Conservation (phyloP, 2,888 invertebrate species). For the Callyntrura sp. region DNA sequence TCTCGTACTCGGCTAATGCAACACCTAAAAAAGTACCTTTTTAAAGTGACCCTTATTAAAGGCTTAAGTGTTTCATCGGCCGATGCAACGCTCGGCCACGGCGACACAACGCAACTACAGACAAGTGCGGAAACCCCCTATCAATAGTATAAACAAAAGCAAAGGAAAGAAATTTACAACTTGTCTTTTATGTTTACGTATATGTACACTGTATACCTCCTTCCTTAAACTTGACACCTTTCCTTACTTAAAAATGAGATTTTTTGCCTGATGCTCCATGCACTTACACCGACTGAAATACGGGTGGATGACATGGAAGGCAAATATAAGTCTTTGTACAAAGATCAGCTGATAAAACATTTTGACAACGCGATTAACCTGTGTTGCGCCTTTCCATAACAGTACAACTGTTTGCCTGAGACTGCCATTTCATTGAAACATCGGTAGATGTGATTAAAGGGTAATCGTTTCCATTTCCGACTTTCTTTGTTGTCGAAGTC, state of each 20-base stretch:
- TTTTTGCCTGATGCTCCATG: slow-evolving; percentile 45
- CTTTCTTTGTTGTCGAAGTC: slow-evolving; percentile 33
- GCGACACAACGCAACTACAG: too few relatives aligned
- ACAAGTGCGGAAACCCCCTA: background rate
- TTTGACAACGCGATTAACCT: slow-evolving; percentile 54
- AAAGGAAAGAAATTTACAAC: slow-evolving; percentile 30
- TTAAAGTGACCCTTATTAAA: too few relatives aligned
- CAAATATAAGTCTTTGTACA: slow-evolving; percentile 77
- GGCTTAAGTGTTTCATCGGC: too few relatives aligned
- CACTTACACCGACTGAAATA: background rate
- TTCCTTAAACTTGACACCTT: slow-evolving; percentile 38
- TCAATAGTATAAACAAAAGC: slow-evolving; percentile 29
- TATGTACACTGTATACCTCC: background rate
- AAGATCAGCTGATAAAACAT: slow-evolving; percentile 70
- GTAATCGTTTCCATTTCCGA: slow-evolving; percentile 54
- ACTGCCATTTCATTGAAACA: slow-evolving; percentile 69
- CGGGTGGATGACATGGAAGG: background rate
- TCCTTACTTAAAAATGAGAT: slow-evolving; percentile 65
- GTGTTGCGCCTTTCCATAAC: slow-evolving; percentile 67
- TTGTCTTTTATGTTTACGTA: background rate
- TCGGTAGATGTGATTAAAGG: slow-evolving; percentile 56
- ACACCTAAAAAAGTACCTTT: too few relatives aligned
- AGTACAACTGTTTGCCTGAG: slow-evolving; percentile 62
- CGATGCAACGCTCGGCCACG: too few relatives aligned
- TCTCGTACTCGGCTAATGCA: too few relatives aligned